Conservation (phyloP, 2,113 vertebrate species). For the Chaetops frenatus region DNA sequence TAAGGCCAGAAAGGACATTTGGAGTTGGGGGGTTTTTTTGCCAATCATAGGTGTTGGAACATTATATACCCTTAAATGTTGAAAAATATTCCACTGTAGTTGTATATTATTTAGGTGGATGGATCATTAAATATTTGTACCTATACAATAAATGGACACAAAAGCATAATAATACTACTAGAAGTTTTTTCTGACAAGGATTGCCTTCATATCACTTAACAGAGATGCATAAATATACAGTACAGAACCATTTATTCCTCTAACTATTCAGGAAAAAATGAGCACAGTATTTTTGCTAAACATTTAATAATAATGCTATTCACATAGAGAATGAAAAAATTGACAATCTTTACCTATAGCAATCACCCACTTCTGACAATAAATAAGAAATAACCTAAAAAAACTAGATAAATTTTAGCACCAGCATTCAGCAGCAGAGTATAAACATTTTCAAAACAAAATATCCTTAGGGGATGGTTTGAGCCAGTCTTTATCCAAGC, state of each 20-base stretch:
- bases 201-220: background rate
- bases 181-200: background rate
- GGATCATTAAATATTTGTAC: background rate
- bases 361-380: background rate
- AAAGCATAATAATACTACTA: background rate
- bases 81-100: background rate
- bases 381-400: background rate
- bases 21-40: accelerated
- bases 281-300: background rate
- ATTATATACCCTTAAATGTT: background rate
- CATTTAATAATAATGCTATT: background rate
- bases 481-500: background rate
- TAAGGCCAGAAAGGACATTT: background rate
- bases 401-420: background rate
- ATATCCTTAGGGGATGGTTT: background rate
- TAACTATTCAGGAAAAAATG: background rate
- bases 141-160: background rate
- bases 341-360: background rate
- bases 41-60: background rate
- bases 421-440: background rate
- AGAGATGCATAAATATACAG: background rate
- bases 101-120: background rate
- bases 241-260: background rate
- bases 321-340: background rate
- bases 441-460: background rate